These are phyloP conservation scores for Catocala fraxini DNA, from an alignment of 2,888 invertebrate genomes.

Conservation along the genomic window DNA sequence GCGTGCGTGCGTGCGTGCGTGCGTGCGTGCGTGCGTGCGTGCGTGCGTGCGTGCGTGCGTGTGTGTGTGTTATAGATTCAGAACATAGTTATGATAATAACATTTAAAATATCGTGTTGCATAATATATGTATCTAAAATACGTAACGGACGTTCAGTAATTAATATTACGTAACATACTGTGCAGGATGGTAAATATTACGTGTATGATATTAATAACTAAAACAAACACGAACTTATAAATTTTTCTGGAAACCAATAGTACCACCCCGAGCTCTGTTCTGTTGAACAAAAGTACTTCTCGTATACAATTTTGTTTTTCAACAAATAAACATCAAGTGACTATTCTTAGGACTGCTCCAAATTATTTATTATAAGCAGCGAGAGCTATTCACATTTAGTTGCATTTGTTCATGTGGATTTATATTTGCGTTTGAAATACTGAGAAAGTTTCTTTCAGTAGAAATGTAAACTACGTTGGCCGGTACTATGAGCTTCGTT, in stretches of 20 bases:
- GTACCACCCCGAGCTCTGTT: constrained; percentile 22
- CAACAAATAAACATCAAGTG: constrained; percentile 31
- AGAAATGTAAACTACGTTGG: constrained; percentile 6
- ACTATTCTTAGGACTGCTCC: constrained; percentile 22
- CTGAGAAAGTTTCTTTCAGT: constrained; percentile 12
- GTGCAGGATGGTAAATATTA: too few relatives aligned
- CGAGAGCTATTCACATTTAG: constrained; percentile 19
- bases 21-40: too few relatives aligned
- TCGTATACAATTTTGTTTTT: constrained; percentile 33
- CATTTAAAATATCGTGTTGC: too few relatives aligned
- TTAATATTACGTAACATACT: too few relatives aligned
- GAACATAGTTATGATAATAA: too few relatives aligned
- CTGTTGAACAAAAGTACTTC: constrained; percentile 28
- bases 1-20: too few relatives aligned
- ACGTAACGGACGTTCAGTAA: too few relatives aligned
- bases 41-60: too few relatives aligned
- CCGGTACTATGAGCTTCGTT: neutral
- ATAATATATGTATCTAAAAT: too few relatives aligned
- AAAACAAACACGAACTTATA: too few relatives aligned
- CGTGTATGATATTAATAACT: too few relatives aligned
- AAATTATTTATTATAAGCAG: constrained; percentile 31
- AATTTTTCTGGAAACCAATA: constrained; percentile 4
- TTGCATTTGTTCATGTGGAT: constrained; percentile 14
- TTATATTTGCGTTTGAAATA: constrained; percentile 3
- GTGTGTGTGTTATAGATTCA: too few relatives aligned